These are phyloP conservation scores for Drosophila lowei DNA, from an alignment of 1,140 invertebrate genomes.

Conservation along the genomic window DNA sequence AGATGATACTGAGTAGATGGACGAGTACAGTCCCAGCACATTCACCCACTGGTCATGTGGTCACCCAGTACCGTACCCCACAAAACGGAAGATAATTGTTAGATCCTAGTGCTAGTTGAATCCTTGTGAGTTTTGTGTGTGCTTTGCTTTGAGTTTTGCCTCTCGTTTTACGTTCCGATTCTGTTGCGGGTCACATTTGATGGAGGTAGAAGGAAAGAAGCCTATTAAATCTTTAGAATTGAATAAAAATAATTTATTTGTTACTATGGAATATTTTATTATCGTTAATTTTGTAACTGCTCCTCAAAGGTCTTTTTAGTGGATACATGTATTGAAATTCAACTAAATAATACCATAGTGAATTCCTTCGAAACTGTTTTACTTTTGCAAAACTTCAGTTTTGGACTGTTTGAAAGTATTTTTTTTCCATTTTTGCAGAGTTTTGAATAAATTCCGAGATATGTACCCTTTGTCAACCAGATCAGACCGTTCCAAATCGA, in stretches of 20 bases:
- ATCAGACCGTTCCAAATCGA: no score
- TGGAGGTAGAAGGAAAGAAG: no score
- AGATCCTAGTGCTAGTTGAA: slow-evolving; percentile 65
- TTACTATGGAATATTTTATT: no score
- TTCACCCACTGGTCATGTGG: background rate
- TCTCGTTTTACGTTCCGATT: slow-evolving; percentile 8
- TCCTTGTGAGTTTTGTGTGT: slow-evolving; percentile 30
- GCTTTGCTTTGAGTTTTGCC: slow-evolving; percentile 18
- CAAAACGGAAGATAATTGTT: slow-evolving; percentile 39
- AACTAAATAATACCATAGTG: no score
- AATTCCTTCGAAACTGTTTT: no score
- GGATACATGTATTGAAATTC: no score
- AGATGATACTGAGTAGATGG: slow-evolving; percentile 1
- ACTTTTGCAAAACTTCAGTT: background rate
- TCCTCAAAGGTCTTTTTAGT: background rate
- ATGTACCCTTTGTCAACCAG: no score
- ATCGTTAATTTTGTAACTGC: no score
- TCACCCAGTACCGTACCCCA: slow-evolving; percentile 2
- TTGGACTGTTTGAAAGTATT: background rate
- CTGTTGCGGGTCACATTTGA: background rate
- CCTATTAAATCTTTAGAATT: no score
- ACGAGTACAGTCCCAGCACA: background rate
- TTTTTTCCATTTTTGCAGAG: no score
- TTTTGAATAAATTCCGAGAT: no score
- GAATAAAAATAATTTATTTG: no score